Conservation (phyloP, 1,140 invertebrate species). For the Drosophila arawakana region DNA sequence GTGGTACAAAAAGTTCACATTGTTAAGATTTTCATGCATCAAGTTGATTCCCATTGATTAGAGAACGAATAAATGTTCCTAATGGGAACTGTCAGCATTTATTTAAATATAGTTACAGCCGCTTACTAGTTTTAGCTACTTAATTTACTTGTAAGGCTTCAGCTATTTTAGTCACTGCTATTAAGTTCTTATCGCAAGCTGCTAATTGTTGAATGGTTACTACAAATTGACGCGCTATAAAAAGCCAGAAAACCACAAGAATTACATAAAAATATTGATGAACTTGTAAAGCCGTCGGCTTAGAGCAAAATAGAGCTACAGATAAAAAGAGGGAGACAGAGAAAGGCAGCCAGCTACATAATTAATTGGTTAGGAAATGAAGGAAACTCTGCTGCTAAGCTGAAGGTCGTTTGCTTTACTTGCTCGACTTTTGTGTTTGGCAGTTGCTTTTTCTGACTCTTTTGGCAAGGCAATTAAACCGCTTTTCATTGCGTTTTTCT, state of each 20-base stretch:
- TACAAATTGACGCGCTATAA: slow-evolving; percentile 33
- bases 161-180: neutral
- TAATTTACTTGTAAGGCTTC: neutral
- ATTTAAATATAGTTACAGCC: too few species aligned
- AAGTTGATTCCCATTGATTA: neutral
- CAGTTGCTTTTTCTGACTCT: slow-evolving; percentile 10
- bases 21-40: neutral
- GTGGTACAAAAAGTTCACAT: slow-evolving; percentile 5
- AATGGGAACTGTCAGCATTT: too few species aligned
- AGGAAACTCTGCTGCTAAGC: slow-evolving; percentile 1
- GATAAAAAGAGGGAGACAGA: neutral
- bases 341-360: neutral
- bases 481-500: slow-evolving; percentile 53
- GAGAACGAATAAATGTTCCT: neutral
- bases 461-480: slow-evolving; percentile 47
- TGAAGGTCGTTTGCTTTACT: slow-evolving; percentile 66
- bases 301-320: slow-evolving; percentile 4
- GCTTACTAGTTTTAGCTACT: neutral
- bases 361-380: neutral
- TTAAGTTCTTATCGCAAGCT: slow-evolving; percentile 20
- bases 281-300: slow-evolving; percentile 25
- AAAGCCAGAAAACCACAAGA: slow-evolving; percentile 36
- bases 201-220: slow-evolving; percentile 39
- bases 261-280: slow-evolving; percentile 51
- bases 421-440: slow-evolving; percentile 34